phyloP scores from a whole-genome alignment of 2,888 invertebrate genomes.

The Platycheirus albimanus region DNA sequence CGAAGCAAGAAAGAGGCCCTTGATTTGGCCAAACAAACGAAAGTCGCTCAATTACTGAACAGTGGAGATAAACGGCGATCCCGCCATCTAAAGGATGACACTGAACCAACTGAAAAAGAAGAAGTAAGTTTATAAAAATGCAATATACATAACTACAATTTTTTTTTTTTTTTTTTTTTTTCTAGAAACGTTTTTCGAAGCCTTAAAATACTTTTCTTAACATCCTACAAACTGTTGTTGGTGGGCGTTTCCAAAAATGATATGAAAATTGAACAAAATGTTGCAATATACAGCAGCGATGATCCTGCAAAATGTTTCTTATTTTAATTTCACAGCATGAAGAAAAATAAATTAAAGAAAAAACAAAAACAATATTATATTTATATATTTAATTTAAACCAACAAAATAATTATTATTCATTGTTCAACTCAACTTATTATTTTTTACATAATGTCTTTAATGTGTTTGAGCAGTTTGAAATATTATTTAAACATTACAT shows the following conservation, averaged over 20 bases:
- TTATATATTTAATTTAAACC: too few relatives aligned
- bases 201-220: conserved; percentile 55
- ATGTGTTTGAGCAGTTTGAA: conserved; percentile 33
- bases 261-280: conserved; percentile 35
- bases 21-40: conserved; percentile 96
- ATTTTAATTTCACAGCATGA: conserved; percentile 42
- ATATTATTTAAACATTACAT: conserved; percentile 49
- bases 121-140: conserved; percentile 77
- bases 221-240: conserved; percentile 35
- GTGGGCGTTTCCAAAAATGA: conserved; percentile 34
- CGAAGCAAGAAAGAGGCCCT: conserved; percentile 97
- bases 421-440: conserved; percentile 33
- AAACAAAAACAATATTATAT: conserved; percentile 12
- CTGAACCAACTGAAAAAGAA: conserved; percentile 80
- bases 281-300: conserved; percentile 38
- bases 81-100: conserved; percentile 83
- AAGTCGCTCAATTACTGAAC: conserved; percentile 89
- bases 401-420: conserved; percentile 24
- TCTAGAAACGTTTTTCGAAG: conserved; percentile 64
- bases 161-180: not conserved
- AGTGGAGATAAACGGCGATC: conserved; percentile 84
- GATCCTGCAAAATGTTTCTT: conserved; percentile 41
- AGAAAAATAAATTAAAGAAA: conserved; percentile 23
- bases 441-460: conserved; percentile 46
- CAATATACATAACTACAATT: not conserved